Evolutionary conservation across 1,140 invertebrate species (phyloP).

Genomic region (Eumeta japonica): DNA sequence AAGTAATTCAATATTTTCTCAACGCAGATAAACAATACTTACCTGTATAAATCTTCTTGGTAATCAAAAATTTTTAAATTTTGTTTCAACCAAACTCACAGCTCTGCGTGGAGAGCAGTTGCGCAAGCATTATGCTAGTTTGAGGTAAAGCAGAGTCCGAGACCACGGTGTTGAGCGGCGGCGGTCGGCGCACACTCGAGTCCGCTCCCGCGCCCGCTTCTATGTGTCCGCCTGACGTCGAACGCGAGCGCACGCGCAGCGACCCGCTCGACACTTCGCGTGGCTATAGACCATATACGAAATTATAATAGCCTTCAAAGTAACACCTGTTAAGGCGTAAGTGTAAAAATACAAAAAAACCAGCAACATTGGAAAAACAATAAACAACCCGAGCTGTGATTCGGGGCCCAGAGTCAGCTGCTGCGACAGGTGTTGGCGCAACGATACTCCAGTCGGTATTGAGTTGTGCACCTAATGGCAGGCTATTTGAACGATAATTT

Average conservation of each 20-base stretch:
- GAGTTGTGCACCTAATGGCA: conserved; percentile 58
- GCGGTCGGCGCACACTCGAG: conserved; percentile 23
- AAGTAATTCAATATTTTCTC: too few species aligned
- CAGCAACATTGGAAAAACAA: not conserved
- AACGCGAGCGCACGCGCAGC: conserved; percentile 38
- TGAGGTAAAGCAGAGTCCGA: conserved; percentile 52
- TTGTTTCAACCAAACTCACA: conserved; percentile 23
- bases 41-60: too few species aligned
- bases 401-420: conserved; percentile 13
- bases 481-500: conserved; percentile 60
- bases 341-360: not conserved
- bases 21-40: too few species aligned
- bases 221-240: conserved; percentile 25
- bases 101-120: conserved; percentile 45
- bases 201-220: conserved; percentile 8
- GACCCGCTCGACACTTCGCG: conserved; percentile 5
- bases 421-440: conserved; percentile 18
- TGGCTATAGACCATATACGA: not conserved
- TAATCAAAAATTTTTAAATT: too few species aligned
- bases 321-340: not conserved
- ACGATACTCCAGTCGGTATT: conserved; percentile 37
- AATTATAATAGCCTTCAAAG: not conserved
- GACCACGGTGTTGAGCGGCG: conserved; percentile 47
- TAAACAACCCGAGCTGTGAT: not conserved
- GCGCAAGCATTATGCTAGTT: conserved; percentile 49